Base-by-base conservation (phyloP, 2,888 invertebrate species). In the Eulithis testata region DNA sequence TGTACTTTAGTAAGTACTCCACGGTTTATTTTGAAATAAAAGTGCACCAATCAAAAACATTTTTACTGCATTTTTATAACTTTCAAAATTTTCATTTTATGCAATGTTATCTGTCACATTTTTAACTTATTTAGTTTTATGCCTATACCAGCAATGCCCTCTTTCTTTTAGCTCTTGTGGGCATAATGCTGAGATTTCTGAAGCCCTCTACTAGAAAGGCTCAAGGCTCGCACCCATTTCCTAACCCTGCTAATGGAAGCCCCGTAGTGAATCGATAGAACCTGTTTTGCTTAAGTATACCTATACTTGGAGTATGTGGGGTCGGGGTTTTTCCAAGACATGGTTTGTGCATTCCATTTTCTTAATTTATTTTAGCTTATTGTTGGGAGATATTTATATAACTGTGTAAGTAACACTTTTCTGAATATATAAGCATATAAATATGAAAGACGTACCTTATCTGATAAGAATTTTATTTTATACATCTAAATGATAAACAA, bases 181-280 rank as follows among this genome's bases (percentile, higher is more conserved):
- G 87, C 84, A 89, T 92, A 91, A 90, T 83, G 85, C 90, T 82
- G 88, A 90, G 91, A 92, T 90, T 91, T 89, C 86, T 88, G 85
- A 84, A 85, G 87, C 83, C 85, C 80, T 52, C 27, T 84, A 45
- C 44, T 57, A 55, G 62, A 44, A 61, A 57, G 57, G 61, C 75
- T 72, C 76, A 68, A 73, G 79, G 79, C 78, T 75, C 76, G 74
- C 79, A 60, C 76, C 77, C 77, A 79, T 77, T 80, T 76, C 78
- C 77, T 75, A 72, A 72, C 63, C 45, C 65, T 58, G 74, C 80
- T 83, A 84, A 84, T 84, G 82, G 83, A 76, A 72, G 65, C 74
- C 74, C 75, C 70, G 62, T 63, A 60, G 68, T 58, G 70, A 60
- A 69, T 64, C 59, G 59, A 63, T 65, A 69, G 51, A 12, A 50